Base-by-base conservation (phyloP, 2,113 vertebrate genomes). In the Orthonyx spaldingii region DNA sequence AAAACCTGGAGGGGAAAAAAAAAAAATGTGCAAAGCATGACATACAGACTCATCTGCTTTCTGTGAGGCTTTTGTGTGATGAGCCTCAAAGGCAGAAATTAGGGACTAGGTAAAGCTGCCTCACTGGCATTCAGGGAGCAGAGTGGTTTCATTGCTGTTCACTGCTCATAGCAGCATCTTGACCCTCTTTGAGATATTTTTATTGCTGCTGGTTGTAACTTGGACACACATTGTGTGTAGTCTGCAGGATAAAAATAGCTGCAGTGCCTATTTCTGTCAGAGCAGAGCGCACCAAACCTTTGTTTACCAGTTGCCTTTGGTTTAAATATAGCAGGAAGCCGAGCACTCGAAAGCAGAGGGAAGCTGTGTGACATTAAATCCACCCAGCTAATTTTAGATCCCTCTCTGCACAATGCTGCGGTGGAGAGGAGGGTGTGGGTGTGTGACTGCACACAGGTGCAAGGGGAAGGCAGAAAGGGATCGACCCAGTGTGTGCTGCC, bases 261-360 rank as follows among this genome's bases (percentile, higher is more conserved):
- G 88, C 89, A 76, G 88, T 84, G 93, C 77, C 92, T 97, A 96
- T 97, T 96, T 95, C 93, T 96, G 92, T 96, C 88, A 2, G 80
- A 94, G 71, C 6, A 91, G 87, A 93, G 89, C n/a, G 1, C 87
- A 94, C 74, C 81, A 90, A 94, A 57, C 78, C 94, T 96, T 91
- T 96, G 94, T 96, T 96, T 95, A 91, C 63, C 91, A 28, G 10
- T 84, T 92, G 93, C 74, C 65, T 96, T 95, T 69, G 56, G 42
- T 92, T 95, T 95, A 96, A 96, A 93, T 89, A 92, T 96, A 96
- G 94, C 92, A 94, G 41, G 53, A 71, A 87, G 80, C 60, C 4
- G 41, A 95, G 83, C 70, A 44, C 86, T 95, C 6, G 42, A 95
- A 95, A 96, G 95, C 93, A 82, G 90, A 93, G 80, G 93, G 92